phyloP scores from a whole-genome alignment of 2,797 vertebrate genomes.

The Paguma larvata region DNA sequence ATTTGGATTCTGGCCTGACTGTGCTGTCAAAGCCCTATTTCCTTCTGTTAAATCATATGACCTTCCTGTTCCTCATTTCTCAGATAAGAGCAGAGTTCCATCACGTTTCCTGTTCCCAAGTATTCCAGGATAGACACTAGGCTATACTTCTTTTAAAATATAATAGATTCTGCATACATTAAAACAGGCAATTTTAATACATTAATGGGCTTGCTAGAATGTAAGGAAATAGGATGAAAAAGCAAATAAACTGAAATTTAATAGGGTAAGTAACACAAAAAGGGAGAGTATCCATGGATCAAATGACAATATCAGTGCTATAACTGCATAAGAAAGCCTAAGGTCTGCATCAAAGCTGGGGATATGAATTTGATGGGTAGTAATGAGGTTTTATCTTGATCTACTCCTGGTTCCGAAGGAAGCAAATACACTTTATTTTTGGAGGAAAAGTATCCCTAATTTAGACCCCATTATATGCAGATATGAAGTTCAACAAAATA shows the following conservation, averaged over 20 bases:
- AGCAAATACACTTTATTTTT: not conserved
- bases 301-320: not conserved
- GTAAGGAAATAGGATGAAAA: not conserved
- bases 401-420: not conserved
- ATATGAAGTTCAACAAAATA: not conserved
- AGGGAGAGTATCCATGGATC: not conserved
- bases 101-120: not conserved
- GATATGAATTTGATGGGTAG: not conserved
- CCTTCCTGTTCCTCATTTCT: not conserved
- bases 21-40: not conserved
- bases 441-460: not conserved
- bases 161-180: not conserved
- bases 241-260: not conserved
- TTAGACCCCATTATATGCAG: not conserved
- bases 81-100: not conserved
- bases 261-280: not conserved
- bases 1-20: not conserved
- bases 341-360: not conserved
- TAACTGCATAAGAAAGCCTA: not conserved
- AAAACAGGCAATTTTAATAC: constrained; percentile 4
- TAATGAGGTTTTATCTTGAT: not conserved
- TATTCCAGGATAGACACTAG: not conserved
- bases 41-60: not conserved
- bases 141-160: not conserved
- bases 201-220: not conserved